These are phyloP conservation scores for Brachyptera risi DNA, from an alignment of 2,888 invertebrate genomes.

Conservation along the genomic window DNA sequence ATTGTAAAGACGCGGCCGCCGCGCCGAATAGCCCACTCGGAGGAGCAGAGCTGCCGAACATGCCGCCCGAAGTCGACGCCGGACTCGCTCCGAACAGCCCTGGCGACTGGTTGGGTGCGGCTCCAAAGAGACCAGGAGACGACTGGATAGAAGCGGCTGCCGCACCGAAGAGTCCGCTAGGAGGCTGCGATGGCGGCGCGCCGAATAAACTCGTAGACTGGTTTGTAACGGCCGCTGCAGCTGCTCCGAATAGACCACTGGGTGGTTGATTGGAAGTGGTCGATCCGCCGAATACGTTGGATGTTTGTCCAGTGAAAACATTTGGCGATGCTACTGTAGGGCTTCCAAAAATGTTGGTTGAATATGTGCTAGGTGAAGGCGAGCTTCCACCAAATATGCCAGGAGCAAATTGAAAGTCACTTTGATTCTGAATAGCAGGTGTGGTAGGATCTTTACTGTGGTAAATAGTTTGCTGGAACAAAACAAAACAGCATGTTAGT, in stretches of 20 bases:
- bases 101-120: neutral
- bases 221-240: neutral
- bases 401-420: neutral
- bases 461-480: neutral
- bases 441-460: neutral
- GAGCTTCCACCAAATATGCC: neutral
- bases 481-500: neutral
- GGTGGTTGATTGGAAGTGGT: neutral
- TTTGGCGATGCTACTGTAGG: neutral
- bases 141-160: neutral
- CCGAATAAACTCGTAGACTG: neutral
- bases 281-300: neutral
- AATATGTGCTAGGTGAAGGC: too few relatives aligned
- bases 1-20: neutral
- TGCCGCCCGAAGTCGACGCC: too few relatives aligned
- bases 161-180: neutral
- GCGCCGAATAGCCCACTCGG: neutral
- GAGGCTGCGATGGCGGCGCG: too few relatives aligned
- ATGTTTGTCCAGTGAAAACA: neutral
- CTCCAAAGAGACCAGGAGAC: neutral
- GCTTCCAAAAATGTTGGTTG: conserved; percentile 10
- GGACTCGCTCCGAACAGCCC: too few relatives aligned
- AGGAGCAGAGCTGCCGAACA: too few relatives aligned
- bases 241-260: neutral
- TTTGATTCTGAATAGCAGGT: too few relatives aligned